Conservation (phyloP, 2,888 invertebrate genomes). For the Pachydiplax longipennis region DNA sequence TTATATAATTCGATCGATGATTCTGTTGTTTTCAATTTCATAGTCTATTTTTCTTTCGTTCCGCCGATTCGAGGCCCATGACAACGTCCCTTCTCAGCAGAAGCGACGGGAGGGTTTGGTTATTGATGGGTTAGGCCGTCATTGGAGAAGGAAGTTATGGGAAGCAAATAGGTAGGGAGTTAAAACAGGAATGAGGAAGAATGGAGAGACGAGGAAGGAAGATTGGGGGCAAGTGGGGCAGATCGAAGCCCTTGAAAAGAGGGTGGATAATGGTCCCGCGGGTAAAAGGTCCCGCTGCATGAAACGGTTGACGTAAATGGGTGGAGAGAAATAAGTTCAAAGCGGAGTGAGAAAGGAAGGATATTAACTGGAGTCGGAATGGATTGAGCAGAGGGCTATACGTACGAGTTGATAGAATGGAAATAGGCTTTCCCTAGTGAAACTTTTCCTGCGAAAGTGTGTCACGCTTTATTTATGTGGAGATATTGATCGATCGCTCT, state of each 20-base stretch:
- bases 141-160: slow-evolving; percentile 29
- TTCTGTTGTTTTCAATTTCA: background rate
- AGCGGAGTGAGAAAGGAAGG: background rate
- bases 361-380: background rate
- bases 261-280: background rate
- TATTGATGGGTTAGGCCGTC: slow-evolving; percentile 29
- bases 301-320: slow-evolving; percentile 16
- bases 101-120: background rate
- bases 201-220: background rate
- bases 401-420: too few relatives aligned
- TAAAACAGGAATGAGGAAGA: background rate
- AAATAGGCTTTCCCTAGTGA: too few relatives aligned
- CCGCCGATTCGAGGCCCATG: background rate
- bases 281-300: background rate
- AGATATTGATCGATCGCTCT: too few relatives aligned
- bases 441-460: too few relatives aligned
- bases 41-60: background rate
- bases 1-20: background rate
- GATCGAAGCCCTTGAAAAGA: background rate
- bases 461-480: too few relatives aligned
- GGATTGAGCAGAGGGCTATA: background rate
- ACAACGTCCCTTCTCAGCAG: background rate
- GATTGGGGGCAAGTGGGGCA: background rate
- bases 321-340: background rate
- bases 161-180: background rate